Percentiles rank a stretch among this genome's conserved stretches.
phyloP scores from a whole-genome alignment of 2,888 invertebrate genomes.

The Agrotis puta region DNA sequence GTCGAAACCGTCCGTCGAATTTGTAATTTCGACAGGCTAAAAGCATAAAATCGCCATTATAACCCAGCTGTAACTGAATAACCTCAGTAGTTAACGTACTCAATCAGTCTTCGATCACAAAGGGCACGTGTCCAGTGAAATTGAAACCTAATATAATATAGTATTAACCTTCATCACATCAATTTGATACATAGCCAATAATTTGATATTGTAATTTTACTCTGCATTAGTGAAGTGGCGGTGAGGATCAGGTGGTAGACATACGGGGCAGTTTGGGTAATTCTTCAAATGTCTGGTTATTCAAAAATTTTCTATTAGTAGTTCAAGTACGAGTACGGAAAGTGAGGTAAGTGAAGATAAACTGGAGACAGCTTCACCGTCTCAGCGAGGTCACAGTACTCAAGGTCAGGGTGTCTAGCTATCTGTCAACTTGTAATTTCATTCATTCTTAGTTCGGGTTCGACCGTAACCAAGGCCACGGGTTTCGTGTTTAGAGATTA shows the following conservation, averaged over 20 bases:
- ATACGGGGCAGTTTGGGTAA: background rate
- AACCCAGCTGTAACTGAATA: conserved; percentile 18
- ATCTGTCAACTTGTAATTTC: no score
- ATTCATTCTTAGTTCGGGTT: no score
- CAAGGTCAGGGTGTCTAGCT: no score
- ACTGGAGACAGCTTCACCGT: no score
- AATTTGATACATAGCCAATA: conserved; percentile 62
- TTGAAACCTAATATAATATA: conserved; percentile 54
- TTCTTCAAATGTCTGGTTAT: conserved; percentile 9
- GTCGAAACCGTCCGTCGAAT: background rate
- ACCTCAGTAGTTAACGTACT: conserved; percentile 24
- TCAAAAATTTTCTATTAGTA: background rate
- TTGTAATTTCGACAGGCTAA: background rate
- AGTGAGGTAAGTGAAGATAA: no score
- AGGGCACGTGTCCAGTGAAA: conserved; percentile 49
- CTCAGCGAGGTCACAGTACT: no score
- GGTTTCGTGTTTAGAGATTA: no score
- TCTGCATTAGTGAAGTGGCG: conserved; percentile 58
- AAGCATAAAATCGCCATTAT: conserved; percentile 27
- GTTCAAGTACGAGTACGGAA: no score
- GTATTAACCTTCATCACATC: conserved; percentile 55
- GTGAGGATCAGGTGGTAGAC: conserved; percentile 39
- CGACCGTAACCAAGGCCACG: no score
- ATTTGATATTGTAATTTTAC: conserved; percentile 69
- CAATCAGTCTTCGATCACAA: conserved; percentile 45